Evolutionary conservation across 1,140 invertebrate genomes (phyloP).

Genomic region (Antheraea mylitta): DNA sequence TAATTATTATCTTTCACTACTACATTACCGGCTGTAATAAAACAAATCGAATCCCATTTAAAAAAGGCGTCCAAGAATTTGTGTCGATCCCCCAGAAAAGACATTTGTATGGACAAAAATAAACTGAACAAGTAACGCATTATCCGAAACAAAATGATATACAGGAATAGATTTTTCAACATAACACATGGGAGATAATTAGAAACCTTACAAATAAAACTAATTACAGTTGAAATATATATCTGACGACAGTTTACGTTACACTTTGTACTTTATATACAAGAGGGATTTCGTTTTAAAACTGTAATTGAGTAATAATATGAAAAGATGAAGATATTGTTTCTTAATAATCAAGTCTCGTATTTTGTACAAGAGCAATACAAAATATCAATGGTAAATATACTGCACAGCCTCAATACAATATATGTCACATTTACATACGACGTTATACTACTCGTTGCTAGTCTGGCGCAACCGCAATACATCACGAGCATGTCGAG

Average conservation of each 20-base stretch:
- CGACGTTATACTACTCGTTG: too few relatives aligned
- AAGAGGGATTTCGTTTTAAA: background rate
- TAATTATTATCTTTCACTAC: too few relatives aligned
- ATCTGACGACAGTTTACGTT: background rate
- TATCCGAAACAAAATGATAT: background rate
- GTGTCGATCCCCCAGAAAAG: slow-evolving; percentile 2
- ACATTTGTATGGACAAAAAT: slow-evolving; percentile 12
- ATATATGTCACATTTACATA: too few relatives aligned
- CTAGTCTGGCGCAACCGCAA: too few relatives aligned
- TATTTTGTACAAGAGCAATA: too few relatives aligned
- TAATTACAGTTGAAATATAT: slow-evolving; percentile 3
- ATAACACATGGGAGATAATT: background rate
- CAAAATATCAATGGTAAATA: too few relatives aligned
- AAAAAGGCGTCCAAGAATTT: background rate
- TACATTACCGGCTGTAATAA: background rate
- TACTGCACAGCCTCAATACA: too few relatives aligned
- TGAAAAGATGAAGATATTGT: background rate
- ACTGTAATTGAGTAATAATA: background rate
- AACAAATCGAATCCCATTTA: slow-evolving; percentile 4
- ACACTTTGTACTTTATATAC: background rate
- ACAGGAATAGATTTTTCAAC: background rate
- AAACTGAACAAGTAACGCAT: slow-evolving; percentile 5
- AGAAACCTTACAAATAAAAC: slow-evolving; percentile 21
- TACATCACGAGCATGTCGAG: too few relatives aligned
- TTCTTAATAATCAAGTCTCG: too few relatives aligned